Base-by-base conservation (phyloP, 2,797 vertebrate species). In the Cygnus olor region DNA sequence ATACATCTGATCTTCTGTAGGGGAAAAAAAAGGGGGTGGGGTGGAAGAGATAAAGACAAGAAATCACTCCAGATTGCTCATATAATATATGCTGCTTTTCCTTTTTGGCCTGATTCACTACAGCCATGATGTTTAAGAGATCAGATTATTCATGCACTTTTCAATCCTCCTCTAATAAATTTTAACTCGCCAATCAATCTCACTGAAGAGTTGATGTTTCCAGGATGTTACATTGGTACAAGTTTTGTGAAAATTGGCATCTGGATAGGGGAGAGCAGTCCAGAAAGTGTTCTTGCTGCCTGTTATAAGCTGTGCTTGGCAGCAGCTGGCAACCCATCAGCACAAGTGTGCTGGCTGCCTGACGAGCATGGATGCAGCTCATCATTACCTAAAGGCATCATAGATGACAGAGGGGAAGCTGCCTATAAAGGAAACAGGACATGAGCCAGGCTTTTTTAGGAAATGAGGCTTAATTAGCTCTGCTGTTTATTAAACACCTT, bases 341-440 rank as follows among this genome's bases (percentile, higher is more conserved):
- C 68, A 38, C 45, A 56, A 88, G 53, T 45, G 36, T 51, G 38
- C 88, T 80, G 85, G 38, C 85, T 83, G 88, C 21, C 71, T 80
- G 51, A 78, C 0, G 1, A 90, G 80, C 40, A 14, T 15, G 70
- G 63, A 49, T 92, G 90, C 11, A 56, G n/a, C 49, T 86, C 77
- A 32, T 91, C 80, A 78, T 74, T 88, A 80, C 70, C 88, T 88
- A 15, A 73, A 88, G 88, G 45, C 90, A 93, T 32, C 77, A 34
- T 1, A 34, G 7, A 6, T 24, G 66, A 22, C 61, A 86, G 65
- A 71, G 71, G 36, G 40, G 80, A 86, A 80, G 73, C 65, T 65
- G 34, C 1, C 66, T 57, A 4, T 11, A 61, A 53, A 94, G 70
- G 63, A 88, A 91, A 61, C 77, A 88, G 80, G 73, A 61, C 70